These are phyloP conservation scores for Zelleria hepariella DNA, from an alignment of 2,888 invertebrate genomes.

Conservation along the genomic window DNA sequence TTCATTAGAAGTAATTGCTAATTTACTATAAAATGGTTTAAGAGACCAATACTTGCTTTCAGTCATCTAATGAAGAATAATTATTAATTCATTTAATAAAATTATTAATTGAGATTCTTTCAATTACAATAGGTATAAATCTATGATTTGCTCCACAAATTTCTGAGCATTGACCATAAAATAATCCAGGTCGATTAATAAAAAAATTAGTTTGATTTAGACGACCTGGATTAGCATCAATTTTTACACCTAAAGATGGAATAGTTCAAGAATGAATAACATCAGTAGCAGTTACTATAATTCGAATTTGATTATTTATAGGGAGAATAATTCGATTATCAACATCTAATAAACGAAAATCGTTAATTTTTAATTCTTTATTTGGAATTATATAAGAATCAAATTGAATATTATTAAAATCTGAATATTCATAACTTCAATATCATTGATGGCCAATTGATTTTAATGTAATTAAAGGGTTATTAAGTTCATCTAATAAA, in stretches of 20 bases:
- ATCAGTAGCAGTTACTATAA: slow-evolving; percentile 74
- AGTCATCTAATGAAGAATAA: slow-evolving; percentile 74
- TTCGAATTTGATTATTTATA: slow-evolving; percentile 74
- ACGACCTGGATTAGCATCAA: slow-evolving; percentile 76
- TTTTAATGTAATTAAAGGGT: slow-evolving; percentile 73
- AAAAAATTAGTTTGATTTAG: slow-evolving; percentile 75
- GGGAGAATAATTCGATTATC: slow-evolving; percentile 75
- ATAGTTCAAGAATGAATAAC: slow-evolving; percentile 79
- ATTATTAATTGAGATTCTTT: slow-evolving; percentile 66
- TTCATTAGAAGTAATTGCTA: slow-evolving; percentile 76
- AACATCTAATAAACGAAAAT: slow-evolving; percentile 75
- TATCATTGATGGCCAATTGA: slow-evolving; percentile 77
- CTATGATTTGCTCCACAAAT: slow-evolving; percentile 86
- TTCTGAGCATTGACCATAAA: slow-evolving; percentile 85
- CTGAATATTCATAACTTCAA: slow-evolving; percentile 77
- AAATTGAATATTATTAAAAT: slow-evolving; percentile 73
- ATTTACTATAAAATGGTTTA: slow-evolving; percentile 77
- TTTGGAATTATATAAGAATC: slow-evolving; percentile 72
- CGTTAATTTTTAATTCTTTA: slow-evolving; percentile 39
- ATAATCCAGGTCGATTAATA: slow-evolving; percentile 75
- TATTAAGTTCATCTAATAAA: slow-evolving; percentile 74
- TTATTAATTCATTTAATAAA: slow-evolving; percentile 74
- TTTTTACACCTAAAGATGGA: slow-evolving; percentile 74
- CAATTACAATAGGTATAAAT: slow-evolving; percentile 82
- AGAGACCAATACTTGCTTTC: slow-evolving; percentile 80